phyloP scores from a whole-genome alignment of 2,797 vertebrate genomes.

The Esox masquinongy region DNA sequence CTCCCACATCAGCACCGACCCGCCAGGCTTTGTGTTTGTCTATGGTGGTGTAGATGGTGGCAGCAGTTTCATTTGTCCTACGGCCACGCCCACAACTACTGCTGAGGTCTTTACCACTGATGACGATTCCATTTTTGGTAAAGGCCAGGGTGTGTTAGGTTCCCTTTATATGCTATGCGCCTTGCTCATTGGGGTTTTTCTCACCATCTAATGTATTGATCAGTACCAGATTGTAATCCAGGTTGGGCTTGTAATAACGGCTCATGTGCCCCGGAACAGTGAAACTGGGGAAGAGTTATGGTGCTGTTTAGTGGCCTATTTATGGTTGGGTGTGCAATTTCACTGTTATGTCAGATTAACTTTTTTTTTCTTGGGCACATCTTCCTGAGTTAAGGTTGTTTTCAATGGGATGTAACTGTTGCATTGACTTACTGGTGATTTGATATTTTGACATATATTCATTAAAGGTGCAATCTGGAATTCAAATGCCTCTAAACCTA shows the following conservation, averaged over 20 bases:
- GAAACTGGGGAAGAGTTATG: no score
- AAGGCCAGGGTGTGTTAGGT: not conserved
- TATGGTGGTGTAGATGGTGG: conserved; percentile 3
- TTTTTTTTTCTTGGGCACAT: no score
- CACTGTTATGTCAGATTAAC: no score
- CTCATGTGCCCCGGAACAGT: no score
- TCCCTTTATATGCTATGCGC: not conserved
- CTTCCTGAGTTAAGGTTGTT: no score
- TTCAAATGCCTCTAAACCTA: no score
- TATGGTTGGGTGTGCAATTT: no score
- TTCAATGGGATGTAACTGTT: no score
- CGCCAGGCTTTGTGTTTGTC: conserved; percentile 35
- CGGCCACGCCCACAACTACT: not conserved
- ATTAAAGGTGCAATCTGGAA: no score
- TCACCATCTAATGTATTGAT: not conserved
- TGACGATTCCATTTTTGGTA: not conserved
- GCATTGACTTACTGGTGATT: no score
- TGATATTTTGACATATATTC: no score
- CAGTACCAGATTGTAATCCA: not conserved
- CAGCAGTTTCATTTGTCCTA: not conserved
- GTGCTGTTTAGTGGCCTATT: no score
- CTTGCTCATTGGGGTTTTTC: not conserved
- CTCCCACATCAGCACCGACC: not conserved
- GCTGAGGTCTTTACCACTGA: not conserved
- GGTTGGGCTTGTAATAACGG: not conserved